phyloP scores from a whole-genome alignment of 35 echinoderm and acorn worm species.

The Anneissia japonica region DNA sequence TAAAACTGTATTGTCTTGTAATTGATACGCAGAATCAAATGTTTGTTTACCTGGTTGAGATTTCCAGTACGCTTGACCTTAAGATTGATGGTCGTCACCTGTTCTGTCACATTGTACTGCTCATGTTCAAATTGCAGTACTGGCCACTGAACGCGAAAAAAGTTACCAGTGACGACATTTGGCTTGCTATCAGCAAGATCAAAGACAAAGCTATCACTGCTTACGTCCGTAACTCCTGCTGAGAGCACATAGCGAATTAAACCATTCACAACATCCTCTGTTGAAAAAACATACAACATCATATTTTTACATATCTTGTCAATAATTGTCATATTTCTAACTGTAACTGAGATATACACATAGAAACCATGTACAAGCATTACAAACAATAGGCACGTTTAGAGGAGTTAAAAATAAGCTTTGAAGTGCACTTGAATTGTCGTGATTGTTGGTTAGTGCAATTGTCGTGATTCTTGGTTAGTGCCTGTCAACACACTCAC shows the following conservation, averaged over 20 bases:
- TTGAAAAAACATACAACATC: background rate
- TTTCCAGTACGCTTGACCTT: slow-evolving; percentile 82
- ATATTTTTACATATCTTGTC: too few relatives aligned
- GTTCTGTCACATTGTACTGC: slow-evolving; percentile 81
- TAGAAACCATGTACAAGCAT: too few relatives aligned
- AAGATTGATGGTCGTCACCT: slow-evolving; percentile 59
- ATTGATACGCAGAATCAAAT: background rate
- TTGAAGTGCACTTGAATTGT: too few relatives aligned
- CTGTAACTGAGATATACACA: too few relatives aligned
- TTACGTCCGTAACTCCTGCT: slow-evolving; percentile 28
- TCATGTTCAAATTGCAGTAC: slow-evolving; percentile 78
- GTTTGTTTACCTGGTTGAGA: slow-evolving; percentile 79
- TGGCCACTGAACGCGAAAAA: slow-evolving; percentile 89
- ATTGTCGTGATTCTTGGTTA: too few relatives aligned
- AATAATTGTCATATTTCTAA: too few relatives aligned
- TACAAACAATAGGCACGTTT: too few relatives aligned
- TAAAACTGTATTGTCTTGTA: background rate
- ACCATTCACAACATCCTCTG: slow-evolving; percentile 97
- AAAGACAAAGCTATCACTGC: slow-evolving; percentile 85
- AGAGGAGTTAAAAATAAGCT: too few relatives aligned
- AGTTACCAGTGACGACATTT: slow-evolving; percentile 71
- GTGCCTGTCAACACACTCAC: too few relatives aligned
- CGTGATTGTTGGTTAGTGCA: too few relatives aligned
- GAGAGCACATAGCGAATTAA: slow-evolving; percentile 66
- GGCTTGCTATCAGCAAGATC: slow-evolving; percentile 88